A percentile compares a stretch with the other conserved stretches of the same genome.
Evolutionary conservation across 2,888 invertebrate species (phyloP).

Genomic region (Homarus gammarus): DNA sequence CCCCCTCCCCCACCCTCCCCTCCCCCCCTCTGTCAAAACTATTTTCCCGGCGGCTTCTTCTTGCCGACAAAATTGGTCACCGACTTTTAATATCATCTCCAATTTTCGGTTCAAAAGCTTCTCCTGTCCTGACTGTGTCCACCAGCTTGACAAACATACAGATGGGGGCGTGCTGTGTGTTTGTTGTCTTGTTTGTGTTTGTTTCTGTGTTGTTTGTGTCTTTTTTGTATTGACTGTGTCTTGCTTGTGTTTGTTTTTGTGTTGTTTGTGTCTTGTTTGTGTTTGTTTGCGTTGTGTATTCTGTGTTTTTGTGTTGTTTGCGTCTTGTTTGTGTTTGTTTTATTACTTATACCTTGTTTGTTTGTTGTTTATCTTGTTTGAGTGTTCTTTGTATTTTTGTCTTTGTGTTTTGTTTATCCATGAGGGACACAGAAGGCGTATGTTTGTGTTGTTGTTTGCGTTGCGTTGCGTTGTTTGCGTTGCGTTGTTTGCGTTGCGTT

Average conservation of each 20-base stretch:
- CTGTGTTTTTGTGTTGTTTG: too few relatives aligned
- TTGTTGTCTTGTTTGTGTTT: background rate
- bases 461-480: too few relatives aligned
- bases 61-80: slow-evolving; percentile 49
- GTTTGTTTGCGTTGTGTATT: too few relatives aligned
- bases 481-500: too few relatives aligned
- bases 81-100: slow-evolving; percentile 63
- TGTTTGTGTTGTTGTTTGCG: too few relatives aligned
- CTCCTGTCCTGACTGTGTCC: slow-evolving; percentile 13
- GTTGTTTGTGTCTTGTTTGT: too few relatives aligned
- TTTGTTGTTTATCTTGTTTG: too few relatives aligned
- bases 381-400: too few relatives aligned
- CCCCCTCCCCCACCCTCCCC: too few relatives aligned
- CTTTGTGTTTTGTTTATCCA: too few relatives aligned
- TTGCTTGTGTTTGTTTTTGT: background rate
- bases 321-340: background rate
- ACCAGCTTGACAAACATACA: background rate
- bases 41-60: slow-evolving; percentile 42
- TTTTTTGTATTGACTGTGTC: background rate
- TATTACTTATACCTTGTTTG: too few relatives aligned
- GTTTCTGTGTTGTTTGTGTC: background rate
- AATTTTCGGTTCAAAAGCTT: slow-evolving; percentile 51
- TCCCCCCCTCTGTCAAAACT: slow-evolving; percentile 52
- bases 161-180: background rate
- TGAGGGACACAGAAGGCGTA: too few relatives aligned